Base-by-base conservation (phyloP, 2,888 invertebrate species). In the Scelioninae gen. 1 region DNA sequence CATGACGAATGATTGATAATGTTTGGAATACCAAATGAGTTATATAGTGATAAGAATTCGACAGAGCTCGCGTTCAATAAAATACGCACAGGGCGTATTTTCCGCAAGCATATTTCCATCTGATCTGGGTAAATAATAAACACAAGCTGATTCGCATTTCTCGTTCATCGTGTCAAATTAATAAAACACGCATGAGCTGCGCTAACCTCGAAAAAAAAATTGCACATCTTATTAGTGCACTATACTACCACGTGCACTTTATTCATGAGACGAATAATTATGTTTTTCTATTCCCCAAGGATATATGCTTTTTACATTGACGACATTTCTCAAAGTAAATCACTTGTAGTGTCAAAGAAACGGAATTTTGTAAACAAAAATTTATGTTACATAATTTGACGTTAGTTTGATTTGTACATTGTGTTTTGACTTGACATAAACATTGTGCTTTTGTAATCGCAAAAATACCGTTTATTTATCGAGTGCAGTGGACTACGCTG, bases 401-500 rank as follows among this genome's bases (percentile, higher is more conserved):
- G 45, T 45, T 1, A 5, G 9, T 7, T 38, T 38, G 38, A 34
- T n/a, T n/a, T n/a, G n/a, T n/a, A n/a, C n/a, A n/a, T n/a, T n/a
- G n/a, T n/a, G n/a, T n/a, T n/a, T n/a, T n/a, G 9, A 34, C 9
- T 34, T 34, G 6, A 34, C 34, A 34, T 7, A 40, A 43, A 43
- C 43, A 43, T 43, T 43, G 2, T 43, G 10, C 5, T 11, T 43
- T 6, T 43, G n/a, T 0, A n/a, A 55, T 58, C 13, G 13, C 58
- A 10, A 51, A 65, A 66, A 66, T 53, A 43, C 40, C 16, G 43
- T 56, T 55, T 68, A 56, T 68, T 68, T 55, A 71, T 71, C 55
- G 71, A 71, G 58, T 38, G 58, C 71, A 71, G 71, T 71, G 58
- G 71, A 71, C 71, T 58, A 49, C 29, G 49, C 47, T 23, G 23